phyloP scores from a whole-genome alignment of 2,888 invertebrate species.

The Thecocarcelia acutangulata region DNA sequence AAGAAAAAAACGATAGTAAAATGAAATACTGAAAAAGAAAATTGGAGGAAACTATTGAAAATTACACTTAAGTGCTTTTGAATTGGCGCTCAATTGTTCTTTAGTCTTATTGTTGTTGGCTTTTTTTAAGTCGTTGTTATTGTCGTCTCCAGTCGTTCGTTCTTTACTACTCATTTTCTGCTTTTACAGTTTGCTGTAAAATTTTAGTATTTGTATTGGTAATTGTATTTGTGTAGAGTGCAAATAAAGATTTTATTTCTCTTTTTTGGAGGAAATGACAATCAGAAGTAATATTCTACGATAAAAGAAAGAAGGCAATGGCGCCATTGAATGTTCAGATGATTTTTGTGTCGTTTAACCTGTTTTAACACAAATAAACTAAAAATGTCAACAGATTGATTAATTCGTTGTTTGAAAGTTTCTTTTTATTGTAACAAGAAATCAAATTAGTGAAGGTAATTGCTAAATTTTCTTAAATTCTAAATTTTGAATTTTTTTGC shows the following conservation, averaged over 20 bases:
- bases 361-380: conserved; percentile 15
- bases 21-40: conserved; percentile 5
- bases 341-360: conserved; percentile 12
- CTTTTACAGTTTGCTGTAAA: neutral
- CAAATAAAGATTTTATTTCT: conserved; percentile 26
- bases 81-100: conserved; percentile 61
- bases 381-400: conserved; percentile 21
- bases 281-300: conserved; percentile 14
- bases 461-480: neutral
- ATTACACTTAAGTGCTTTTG: conserved; percentile 68
- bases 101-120: conserved; percentile 42
- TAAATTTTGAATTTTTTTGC: too few species aligned
- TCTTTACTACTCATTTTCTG: neutral
- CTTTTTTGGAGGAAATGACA: conserved; percentile 36
- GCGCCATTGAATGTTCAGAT: conserved; percentile 23
- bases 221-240: conserved; percentile 31
- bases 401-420: conserved; percentile 17
- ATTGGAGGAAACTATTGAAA: conserved; percentile 52
- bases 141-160: conserved; percentile 37
- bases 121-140: conserved; percentile 3
- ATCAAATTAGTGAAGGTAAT: neutral
- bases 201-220: conserved; percentile 31
- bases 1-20: conserved; percentile 18
- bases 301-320: conserved; percentile 16
- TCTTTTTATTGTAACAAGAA: neutral